Conservation (phyloP, 2,888 invertebrate species). For the Plemyria rubiginata region DNA sequence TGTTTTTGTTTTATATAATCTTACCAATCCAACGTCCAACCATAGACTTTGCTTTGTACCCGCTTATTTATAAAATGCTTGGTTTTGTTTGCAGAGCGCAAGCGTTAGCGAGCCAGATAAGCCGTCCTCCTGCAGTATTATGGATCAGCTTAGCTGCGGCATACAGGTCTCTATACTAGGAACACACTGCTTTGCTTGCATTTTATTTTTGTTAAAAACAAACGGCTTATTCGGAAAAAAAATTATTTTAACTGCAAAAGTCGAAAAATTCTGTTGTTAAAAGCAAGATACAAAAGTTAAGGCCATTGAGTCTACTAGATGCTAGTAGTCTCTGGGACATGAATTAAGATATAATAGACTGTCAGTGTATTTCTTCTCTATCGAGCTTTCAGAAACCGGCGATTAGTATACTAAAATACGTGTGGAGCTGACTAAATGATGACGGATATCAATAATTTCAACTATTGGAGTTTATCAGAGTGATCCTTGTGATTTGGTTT, state of each 20-base stretch:
- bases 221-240: neutral
- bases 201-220: neutral
- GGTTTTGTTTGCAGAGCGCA: constrained; percentile 18
- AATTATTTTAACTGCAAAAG: too few relatives aligned
- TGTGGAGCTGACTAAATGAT: neutral
- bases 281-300: too few relatives aligned
- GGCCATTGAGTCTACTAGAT: too few relatives aligned
- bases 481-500: neutral
- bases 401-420: too few relatives aligned
- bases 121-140: constrained; percentile 76
- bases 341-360: too few relatives aligned
- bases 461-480: neutral
- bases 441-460: neutral
- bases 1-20: too few relatives aligned
- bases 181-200: neutral
- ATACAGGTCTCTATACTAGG: constrained; percentile 61
- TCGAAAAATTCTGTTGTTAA: too few relatives aligned
- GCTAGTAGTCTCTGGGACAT: too few relatives aligned
- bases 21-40: too few relatives aligned
- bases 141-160: constrained; percentile 80
- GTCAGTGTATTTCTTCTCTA: too few relatives aligned
- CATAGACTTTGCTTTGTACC: neutral
- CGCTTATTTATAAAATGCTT: constrained; percentile 4
- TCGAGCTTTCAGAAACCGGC: too few relatives aligned
- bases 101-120: constrained; percentile 49